Evolutionary conservation across 2,113 vertebrate genomes (phyloP), one percentile per base, ranked within the genome.

Genomic region (Orcinus orca): DNA sequence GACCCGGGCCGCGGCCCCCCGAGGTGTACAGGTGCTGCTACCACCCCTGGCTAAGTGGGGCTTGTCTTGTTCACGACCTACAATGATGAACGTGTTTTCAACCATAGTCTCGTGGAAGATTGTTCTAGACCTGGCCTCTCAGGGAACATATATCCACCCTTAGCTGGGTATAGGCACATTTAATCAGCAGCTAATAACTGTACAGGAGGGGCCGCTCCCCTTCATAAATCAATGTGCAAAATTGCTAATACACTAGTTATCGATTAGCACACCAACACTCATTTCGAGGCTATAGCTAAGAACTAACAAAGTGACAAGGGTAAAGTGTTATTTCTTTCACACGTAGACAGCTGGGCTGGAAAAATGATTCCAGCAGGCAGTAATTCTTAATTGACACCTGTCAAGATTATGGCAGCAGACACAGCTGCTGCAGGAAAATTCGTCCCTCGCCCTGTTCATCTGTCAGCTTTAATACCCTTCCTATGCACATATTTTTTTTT

Each of bases 371-470:
- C 99, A 99, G 99, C 99, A 99, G 98, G 99, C 99, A 99, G 99
- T 99, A 99, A 99, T 99, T 99, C 99, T 99, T 99, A 99, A 99
- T 99, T 99, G 99, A 99, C 99, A 99, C 99, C 99, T 99, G 99
- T 99, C 99, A 99, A 99, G 99, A 99, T 99, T 99, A 99, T 99
- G 99, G 98, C 98, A 95, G 98, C 98, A 99, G 99, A 99, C 99
- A 99, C 99, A 99, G 99, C 99, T 99, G 99, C 99, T 99, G 99
- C 98, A 98, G 98, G 99, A 99, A 99, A 99, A 99, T 99, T 98
- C 99, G 99, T 99, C 98, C 99, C 98, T 99, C 97, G 99, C 99
- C 99, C 99, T 99, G 99, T 99, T 99, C 99, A 99, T 99, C 99
- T 99, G 99, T 99, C 99, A 99, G 99, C 99, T 99, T 99, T 99